phyloP scores from a whole-genome alignment of 2,888 invertebrate species.

The Aphrophora alni region DNA sequence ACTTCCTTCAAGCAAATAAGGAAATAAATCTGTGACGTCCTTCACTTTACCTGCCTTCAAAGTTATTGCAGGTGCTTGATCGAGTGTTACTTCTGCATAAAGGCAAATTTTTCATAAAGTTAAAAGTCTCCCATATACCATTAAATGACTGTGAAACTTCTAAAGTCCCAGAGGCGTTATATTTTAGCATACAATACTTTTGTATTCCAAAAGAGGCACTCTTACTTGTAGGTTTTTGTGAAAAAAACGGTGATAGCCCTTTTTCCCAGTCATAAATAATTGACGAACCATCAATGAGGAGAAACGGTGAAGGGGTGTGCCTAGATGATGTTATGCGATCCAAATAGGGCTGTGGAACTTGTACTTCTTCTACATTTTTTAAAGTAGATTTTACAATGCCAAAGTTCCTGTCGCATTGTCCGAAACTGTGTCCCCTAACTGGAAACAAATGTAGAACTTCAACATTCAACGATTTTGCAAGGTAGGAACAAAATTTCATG shows the following conservation, averaged over 20 bases:
- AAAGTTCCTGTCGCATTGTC: too few relatives aligned
- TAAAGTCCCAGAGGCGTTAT: slow-evolving; percentile 18
- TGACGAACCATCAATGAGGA: not conserved
- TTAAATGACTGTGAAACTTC: slow-evolving; percentile 9
- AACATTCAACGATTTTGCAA: too few relatives aligned
- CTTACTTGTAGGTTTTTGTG: not conserved
- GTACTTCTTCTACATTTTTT: too few relatives aligned
- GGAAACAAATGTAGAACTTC: too few relatives aligned
- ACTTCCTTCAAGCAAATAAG: too few relatives aligned
- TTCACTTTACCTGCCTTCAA: too few relatives aligned
- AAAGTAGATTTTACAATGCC: too few relatives aligned
- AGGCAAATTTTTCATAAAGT: not conserved
- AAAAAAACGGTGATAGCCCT: not conserved
- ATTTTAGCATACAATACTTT: slow-evolving; percentile 14
- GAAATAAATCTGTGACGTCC: too few relatives aligned
- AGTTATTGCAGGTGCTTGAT: too few relatives aligned
- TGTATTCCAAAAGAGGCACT: slow-evolving; percentile 17
- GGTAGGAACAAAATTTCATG: too few relatives aligned
- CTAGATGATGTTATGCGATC: slow-evolving; percentile 12
- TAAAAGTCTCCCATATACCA: slow-evolving; percentile 3
- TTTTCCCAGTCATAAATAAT: slow-evolving; percentile 16
- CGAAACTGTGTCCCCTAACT: too few relatives aligned
- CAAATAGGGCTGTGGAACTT: slow-evolving; percentile 21
- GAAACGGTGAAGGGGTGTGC: not conserved
- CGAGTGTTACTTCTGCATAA: too few relatives aligned